These are phyloP conservation scores for Clavelina lepadiformis DNA, from an alignment of 23 tunicate genomes.

Conservation along the genomic window DNA sequence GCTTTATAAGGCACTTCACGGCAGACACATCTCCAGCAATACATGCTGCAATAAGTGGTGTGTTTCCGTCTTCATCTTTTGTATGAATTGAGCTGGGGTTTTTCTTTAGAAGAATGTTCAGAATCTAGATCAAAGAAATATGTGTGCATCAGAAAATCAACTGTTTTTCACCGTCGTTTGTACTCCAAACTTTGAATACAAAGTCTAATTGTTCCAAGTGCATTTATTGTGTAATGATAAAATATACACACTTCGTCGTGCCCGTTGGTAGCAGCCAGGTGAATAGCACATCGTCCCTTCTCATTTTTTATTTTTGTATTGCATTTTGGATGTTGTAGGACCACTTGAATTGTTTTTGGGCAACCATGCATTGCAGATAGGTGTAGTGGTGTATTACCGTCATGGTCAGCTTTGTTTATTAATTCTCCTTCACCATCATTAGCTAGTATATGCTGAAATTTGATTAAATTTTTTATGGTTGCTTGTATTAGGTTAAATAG, in stretches of 20 bases:
- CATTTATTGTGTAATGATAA: not conserved
- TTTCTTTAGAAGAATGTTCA: constrained; percentile 1
- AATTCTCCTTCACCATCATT: not conserved
- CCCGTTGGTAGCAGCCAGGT: constrained; percentile 26
- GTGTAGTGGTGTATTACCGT: constrained; percentile 37
- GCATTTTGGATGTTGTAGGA: too few relatives aligned
- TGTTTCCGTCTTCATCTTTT: constrained; percentile 16
- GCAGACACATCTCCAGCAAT: constrained; percentile 1
- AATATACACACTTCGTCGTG: constrained; percentile 9
- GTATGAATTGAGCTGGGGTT: constrained; percentile 2
- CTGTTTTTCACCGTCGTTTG: too few relatives aligned
- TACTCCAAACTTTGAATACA: too few relatives aligned
- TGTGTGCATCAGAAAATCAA: too few relatives aligned
- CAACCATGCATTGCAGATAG: too few relatives aligned
- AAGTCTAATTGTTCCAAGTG: too few relatives aligned
- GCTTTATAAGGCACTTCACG: constrained; percentile 1
- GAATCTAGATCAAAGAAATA: not conserved
- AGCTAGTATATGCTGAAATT: constrained; percentile 7
- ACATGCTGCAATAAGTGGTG: constrained; percentile 26
- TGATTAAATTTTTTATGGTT: not conserved
- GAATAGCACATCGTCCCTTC: too few relatives aligned
- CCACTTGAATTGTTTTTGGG: too few relatives aligned
- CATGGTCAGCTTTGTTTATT: constrained; percentile 12
- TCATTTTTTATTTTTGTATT: too few relatives aligned
- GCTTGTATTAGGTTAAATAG: too few relatives aligned